A percentile compares a stretch with the other conserved stretches of the same genome.
Conservation (phyloP, 2,888 invertebrate genomes). For the Zaprionus bogoriensis region DNA sequence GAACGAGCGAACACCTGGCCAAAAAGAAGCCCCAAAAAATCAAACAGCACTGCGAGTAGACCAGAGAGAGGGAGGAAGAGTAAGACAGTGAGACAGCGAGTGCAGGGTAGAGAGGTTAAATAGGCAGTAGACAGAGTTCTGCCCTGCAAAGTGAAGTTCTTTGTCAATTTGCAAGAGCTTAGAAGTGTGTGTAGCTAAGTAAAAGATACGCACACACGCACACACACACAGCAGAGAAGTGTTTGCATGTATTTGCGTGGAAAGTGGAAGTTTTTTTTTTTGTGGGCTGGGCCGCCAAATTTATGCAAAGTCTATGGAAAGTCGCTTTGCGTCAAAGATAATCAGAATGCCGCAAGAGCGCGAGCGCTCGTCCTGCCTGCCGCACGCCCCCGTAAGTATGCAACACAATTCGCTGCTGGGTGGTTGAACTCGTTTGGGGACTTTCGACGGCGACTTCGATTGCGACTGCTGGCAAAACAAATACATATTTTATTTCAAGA, state of each 20-base stretch:
- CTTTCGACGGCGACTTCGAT: no score
- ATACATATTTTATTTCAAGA: conserved; percentile 72
- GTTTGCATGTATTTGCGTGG: conserved; percentile 25
- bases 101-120: no score
- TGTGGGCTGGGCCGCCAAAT: conserved; percentile 37
- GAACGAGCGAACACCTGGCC: conserved; percentile 43
- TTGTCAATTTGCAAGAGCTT: conserved; percentile 75
- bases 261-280: conserved; percentile 40
- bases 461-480: conserved; percentile 46
- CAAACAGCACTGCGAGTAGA: conserved; percentile 32
- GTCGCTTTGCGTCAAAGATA: conserved; percentile 66
- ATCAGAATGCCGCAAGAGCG: conserved; percentile 53
- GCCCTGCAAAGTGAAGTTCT: conserved; percentile 56
- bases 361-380: conserved; percentile 40
- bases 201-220: conserved; percentile 56
- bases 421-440: no score
- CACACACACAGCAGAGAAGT: conserved; percentile 15
- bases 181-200: conserved; percentile 67
- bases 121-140: conserved; percentile 1
- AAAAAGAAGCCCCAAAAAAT: conserved; percentile 68
- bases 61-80: not conserved
- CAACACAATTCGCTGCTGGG: conserved; percentile 59
- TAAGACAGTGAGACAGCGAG: not conserved
- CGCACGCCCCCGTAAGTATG: conserved; percentile 59
- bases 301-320: conserved; percentile 76